phyloP scores from a whole-genome alignment of 2,797 vertebrate genomes.

The Sebastes variabilis region DNA sequence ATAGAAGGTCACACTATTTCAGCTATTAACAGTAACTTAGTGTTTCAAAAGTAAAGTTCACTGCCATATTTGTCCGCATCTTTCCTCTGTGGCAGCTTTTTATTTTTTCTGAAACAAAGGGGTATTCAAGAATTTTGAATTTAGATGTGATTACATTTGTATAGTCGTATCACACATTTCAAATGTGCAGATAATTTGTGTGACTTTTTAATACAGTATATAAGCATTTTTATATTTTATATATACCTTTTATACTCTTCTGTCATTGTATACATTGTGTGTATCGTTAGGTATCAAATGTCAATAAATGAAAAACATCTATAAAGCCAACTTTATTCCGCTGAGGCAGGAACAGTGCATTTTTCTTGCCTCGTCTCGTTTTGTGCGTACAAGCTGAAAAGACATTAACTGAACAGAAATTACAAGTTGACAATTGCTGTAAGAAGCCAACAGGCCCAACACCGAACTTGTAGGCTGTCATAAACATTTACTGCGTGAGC shows the following conservation, averaged over 20 bases:
- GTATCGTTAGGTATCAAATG: no score
- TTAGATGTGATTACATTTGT: no score
- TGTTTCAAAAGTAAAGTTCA: no score
- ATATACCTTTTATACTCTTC: neutral
- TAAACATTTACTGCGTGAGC: neutral
- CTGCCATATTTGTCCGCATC: neutral
- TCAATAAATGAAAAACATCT: no score
- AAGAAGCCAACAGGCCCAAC: neutral
- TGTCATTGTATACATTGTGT: no score
- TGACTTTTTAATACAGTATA: neutral
- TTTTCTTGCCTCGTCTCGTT: neutral
- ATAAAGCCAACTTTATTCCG: conserved; percentile 18
- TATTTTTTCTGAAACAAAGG: no score
- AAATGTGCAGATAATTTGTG: no score
- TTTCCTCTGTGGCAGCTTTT: no score
- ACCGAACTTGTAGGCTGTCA: neutral
- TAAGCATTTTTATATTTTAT: neutral
- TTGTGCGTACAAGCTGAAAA: conserved; percentile 20
- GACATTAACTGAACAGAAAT: conserved; percentile 2
- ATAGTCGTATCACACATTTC: no score
- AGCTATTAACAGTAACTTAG: neutral
- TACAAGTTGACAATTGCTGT: neutral
- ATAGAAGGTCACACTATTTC: neutral
- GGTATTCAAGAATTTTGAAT: no score
- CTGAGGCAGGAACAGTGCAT: conserved; percentile 11